A percentile compares a stretch with the other conserved stretches of the same genome.
phyloP scores from a whole-genome alignment of 1,140 invertebrate species.

The Papilio dardanus region DNA sequence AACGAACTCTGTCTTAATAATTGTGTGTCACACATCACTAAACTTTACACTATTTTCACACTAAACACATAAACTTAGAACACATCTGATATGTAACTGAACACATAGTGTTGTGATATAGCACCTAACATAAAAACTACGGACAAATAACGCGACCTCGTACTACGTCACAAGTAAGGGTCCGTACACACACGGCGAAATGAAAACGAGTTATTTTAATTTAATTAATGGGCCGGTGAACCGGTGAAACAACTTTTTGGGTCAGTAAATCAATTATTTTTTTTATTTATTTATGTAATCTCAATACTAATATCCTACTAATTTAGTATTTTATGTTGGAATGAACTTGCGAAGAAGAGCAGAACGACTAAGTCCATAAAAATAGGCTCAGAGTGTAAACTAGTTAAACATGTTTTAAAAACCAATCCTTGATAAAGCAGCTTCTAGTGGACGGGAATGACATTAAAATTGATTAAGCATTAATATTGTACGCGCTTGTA shows the following conservation, averaged over 20 bases:
- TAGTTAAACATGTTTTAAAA: not conserved
- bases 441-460: too few species aligned
- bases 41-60: not conserved
- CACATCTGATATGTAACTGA: slow-evolving; percentile 44
- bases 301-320: too few species aligned
- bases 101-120: slow-evolving; percentile 38
- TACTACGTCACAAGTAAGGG: slow-evolving; percentile 46
- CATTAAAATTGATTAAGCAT: too few species aligned
- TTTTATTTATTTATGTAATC: too few species aligned
- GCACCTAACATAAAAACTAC: slow-evolving; percentile 43
- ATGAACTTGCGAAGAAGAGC: too few species aligned
- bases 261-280: too few species aligned
- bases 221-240: not conserved
- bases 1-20: slow-evolving; percentile 62
- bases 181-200: slow-evolving; percentile 40
- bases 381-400: too few species aligned
- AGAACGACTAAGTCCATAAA: too few species aligned
- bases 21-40: slow-evolving; percentile 57
- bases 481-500: too few species aligned
- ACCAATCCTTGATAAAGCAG: too few species aligned
- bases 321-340: too few species aligned
- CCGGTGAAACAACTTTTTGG: not conserved
- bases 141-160: slow-evolving; percentile 50
- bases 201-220: not conserved
- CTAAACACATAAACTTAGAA: slow-evolving; percentile 39